Evolutionary conservation across 2,113 vertebrate genomes (phyloP).

Genomic region (Rhinichthys klamathensis): DNA sequence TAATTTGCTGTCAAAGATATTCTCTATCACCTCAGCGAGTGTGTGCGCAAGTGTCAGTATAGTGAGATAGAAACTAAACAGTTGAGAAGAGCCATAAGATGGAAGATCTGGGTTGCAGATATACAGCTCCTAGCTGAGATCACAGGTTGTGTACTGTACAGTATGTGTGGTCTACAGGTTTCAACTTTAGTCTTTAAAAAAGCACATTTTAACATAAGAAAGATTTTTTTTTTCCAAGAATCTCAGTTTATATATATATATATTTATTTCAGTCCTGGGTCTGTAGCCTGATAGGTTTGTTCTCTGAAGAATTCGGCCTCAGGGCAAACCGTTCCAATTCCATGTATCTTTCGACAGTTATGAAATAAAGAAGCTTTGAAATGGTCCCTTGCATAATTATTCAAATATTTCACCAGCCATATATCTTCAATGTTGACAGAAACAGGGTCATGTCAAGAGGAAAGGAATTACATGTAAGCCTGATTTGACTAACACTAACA

Average conservation of each 20-base stretch:
- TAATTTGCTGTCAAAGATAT: constrained; percentile 37
- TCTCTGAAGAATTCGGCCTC: neutral
- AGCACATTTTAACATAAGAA: neutral
- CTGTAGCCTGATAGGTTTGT: constrained; percentile 1
- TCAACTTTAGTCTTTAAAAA: neutral
- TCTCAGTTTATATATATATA: neutral
- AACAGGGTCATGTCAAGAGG: neutral
- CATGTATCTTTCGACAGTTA: neutral
- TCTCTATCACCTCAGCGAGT: constrained; percentile 20
- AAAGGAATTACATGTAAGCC: neutral
- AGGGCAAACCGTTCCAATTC: constrained; percentile 12
- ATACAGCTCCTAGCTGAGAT: neutral
- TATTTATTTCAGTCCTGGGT: neutral
- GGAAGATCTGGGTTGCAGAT: constrained; percentile 8
- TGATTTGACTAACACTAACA: neutral
- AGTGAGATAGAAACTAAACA: constrained; percentile 23
- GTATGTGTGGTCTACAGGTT: neutral
- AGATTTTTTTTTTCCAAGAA: neutral
- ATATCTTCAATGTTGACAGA: constrained; percentile 10
- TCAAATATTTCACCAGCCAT: constrained; percentile 8
- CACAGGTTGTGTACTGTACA: neutral
- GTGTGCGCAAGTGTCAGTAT: constrained; percentile 5
- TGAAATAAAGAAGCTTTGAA: constrained; percentile 20
- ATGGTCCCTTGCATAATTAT: neutral
- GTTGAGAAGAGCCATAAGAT: constrained; percentile 27